Percentiles rank a stretch among this genome's conserved stretches.
phyloP scores from a whole-genome alignment of 1,140 invertebrate species.

The Oncopodura yosiiana region DNA sequence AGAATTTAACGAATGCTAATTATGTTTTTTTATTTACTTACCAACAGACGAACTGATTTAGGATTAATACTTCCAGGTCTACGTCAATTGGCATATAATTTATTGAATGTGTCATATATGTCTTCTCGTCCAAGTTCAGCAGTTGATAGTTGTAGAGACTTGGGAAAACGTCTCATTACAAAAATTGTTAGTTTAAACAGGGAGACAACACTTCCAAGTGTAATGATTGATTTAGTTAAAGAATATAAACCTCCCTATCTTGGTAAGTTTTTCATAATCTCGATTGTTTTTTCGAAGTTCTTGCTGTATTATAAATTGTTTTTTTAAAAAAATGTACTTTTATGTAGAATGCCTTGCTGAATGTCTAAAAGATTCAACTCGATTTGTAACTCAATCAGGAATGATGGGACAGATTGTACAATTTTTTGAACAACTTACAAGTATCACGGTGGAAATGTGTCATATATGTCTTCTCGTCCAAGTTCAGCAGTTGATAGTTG shows the following conservation, averaged over 20 bases:
- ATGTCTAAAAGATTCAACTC: slow-evolving; percentile 12
- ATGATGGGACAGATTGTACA: slow-evolving; percentile 11
- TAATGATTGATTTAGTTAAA: slow-evolving; percentile 18
- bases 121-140: too few species aligned
- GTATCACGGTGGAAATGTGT: slow-evolving; percentile 25
- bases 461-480: too few species aligned
- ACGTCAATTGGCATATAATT: too few species aligned
- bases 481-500: too few species aligned
- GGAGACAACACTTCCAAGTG: slow-evolving; percentile 3
- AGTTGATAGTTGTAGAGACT: slow-evolving; percentile 2
- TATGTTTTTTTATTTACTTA: too few species aligned
- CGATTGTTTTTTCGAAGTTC: neutral
- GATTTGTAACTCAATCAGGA: slow-evolving; percentile 2
- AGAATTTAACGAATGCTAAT: too few species aligned
- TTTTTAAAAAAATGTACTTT: slow-evolving; percentile 5
- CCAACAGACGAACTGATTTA: too few species aligned
- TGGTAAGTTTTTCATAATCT: slow-evolving; percentile 5
- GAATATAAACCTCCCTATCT: slow-evolving; percentile 3
- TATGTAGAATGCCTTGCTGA: slow-evolving; percentile 22
- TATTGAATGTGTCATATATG: too few species aligned
- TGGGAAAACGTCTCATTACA: slow-evolving; percentile 16
- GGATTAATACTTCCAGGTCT: too few species aligned
- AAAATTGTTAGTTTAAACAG: slow-evolving; percentile 15
- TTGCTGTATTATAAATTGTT: neutral
- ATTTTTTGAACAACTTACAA: slow-evolving; percentile 22